A percentile compares a stretch with the other conserved stretches of the same genome.
Evolutionary conservation across 2,113 vertebrate species (phyloP).

Genomic region (Pipra filicauda): DNA sequence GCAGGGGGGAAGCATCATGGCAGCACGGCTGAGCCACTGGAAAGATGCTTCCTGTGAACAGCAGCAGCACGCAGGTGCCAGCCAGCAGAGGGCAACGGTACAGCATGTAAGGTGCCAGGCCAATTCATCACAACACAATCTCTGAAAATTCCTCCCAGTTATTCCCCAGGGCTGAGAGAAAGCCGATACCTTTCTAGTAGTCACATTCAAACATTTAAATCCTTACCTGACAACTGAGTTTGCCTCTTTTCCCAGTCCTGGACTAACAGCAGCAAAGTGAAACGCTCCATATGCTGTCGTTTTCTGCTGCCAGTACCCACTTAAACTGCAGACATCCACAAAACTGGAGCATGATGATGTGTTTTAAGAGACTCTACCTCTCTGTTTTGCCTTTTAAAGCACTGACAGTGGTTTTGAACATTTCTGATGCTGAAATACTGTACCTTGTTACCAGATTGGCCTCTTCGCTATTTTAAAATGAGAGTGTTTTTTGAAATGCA

Average conservation of each 20-base stretch:
- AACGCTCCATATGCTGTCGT: not conserved
- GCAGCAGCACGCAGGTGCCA: not conserved
- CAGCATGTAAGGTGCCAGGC: not conserved
- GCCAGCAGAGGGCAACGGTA: conserved; percentile 51
- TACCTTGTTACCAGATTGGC: not conserved
- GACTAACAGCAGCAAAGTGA: not conserved
- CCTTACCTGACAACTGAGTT: not conserved
- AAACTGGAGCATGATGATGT: not conserved
- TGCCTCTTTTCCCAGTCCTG: not conserved
- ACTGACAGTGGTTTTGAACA: not conserved
- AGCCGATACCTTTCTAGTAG: not conserved
- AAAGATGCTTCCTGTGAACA: not conserved
- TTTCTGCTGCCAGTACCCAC: not conserved
- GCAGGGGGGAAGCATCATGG: fast-evolving
- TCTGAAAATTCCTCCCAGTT: not conserved
- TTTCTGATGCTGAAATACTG: not conserved
- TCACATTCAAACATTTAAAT: not conserved
- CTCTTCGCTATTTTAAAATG: not conserved
- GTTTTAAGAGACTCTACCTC: not conserved
- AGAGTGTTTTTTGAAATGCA: not conserved
- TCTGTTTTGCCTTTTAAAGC: not conserved
- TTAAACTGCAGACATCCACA: not conserved
- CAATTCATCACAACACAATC: not conserved
- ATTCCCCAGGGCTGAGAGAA: not conserved
- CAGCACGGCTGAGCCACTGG: not conserved